Base-by-base conservation (phyloP, 1,140 invertebrate genomes). In the Drosophila insularis region DNA sequence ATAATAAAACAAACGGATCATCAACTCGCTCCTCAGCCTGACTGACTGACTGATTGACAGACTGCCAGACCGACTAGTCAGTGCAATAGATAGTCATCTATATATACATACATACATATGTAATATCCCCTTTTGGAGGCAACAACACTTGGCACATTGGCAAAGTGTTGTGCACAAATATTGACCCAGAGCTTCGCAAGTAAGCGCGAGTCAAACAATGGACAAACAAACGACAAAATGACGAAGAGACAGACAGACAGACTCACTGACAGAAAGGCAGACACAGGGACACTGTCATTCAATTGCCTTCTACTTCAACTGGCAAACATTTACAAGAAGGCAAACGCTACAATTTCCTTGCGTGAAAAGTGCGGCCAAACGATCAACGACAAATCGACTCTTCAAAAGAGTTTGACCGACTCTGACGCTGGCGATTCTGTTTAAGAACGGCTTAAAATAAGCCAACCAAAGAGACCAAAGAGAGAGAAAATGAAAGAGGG, bases 131-230 rank as follows among this genome's bases (percentile, higher is more conserved):
- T 11, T 32, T 46, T 27, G 11, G 37, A 40, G n/a, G 63, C 43
- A 62, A 74, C 74, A 70, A 81, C 82, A 86, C 82, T 86, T 87
- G 82, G 75, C 79, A 79, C 82, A 86, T 86, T 86, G 82, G 82
- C 82, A 86, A 89, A 89, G 84, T 87, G 84, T 89, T 87, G 84
- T 70, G 84, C 43, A n/a, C 84, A 74, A 87, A 87, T 89, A 78
- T 87, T 87, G 80, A 80, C 84, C 27, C 68, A 68, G 84, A 82
- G 84, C 84, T 89, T 89, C 84, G 84, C 84, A 89, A 89, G 80
- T 89, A 84, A 89, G 77, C 84, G 85, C 84, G 84, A 89, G 74
- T 84, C 80, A 89, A 87, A 87, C 80, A 84, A 87, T 80, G 80
- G 71, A 76, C 76, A 80, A 87, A 89, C 80, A 87, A 67, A 71